Percentiles rank a stretch among this genome's conserved stretches.
phyloP scores from a whole-genome alignment of 2,113 vertebrate species.

The Xenopus laevis region DNA sequence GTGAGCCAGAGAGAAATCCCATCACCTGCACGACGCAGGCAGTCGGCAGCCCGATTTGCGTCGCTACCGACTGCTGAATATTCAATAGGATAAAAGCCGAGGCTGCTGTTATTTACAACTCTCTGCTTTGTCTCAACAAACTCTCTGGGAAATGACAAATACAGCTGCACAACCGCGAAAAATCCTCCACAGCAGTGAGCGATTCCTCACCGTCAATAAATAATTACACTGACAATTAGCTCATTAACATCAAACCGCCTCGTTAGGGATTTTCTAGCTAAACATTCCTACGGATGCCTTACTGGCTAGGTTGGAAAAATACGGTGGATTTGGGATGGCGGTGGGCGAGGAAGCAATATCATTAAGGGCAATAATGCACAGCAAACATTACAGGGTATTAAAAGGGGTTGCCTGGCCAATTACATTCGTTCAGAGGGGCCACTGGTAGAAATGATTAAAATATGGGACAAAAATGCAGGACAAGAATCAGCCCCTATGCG shows the following conservation, averaged over 20 bases:
- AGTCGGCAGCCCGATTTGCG: conserved; percentile 44
- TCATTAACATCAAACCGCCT: conserved; percentile 73
- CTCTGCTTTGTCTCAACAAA: conserved; percentile 69
- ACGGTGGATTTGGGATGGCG: neutral
- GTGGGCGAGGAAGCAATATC: no score
- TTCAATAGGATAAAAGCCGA: conserved; percentile 51
- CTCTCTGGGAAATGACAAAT: conserved; percentile 73
- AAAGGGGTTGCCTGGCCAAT: no score
- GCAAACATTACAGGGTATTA: no score
- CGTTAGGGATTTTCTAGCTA: conserved; percentile 63
- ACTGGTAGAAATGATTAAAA: no score
- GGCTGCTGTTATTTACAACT: conserved; percentile 53
- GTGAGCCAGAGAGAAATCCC: neutral
- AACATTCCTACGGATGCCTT: conserved; percentile 52
- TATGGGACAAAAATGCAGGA: no score
- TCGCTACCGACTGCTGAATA: conserved; percentile 60
- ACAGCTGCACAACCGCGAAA: conserved; percentile 61
- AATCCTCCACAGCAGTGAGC: conserved; percentile 47
- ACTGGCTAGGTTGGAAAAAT: neutral
- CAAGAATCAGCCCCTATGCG: no score
- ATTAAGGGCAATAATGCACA: no score
- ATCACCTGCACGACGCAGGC: conserved; percentile 22
- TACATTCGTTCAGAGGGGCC: no score
- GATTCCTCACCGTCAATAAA: conserved; percentile 74
- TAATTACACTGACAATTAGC: conserved; percentile 83